phyloP scores from a whole-genome alignment of 2,888 invertebrate genomes.

The Calliopum simillimum region DNA sequence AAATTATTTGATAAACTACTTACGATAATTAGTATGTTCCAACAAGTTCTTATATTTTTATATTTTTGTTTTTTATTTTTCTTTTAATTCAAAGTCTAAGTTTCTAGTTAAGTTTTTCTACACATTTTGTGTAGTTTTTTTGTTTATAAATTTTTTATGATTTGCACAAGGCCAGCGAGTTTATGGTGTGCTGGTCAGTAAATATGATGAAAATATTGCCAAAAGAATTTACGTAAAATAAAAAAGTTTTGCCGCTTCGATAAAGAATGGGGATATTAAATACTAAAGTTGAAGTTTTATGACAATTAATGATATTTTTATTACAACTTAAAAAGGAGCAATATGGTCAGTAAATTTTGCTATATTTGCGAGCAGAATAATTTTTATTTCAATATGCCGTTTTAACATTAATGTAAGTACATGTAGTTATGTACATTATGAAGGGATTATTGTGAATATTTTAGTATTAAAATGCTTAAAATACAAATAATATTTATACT shows the following conservation, averaged over 20 bases:
- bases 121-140: background rate
- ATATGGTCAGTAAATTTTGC: no score
- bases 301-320: no score
- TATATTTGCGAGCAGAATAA: no score
- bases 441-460: no score
- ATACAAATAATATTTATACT: conserved; percentile 63
- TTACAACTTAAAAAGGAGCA: no score
- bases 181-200: conserved; percentile 39
- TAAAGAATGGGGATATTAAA: no score
- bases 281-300: no score
- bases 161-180: conserved; percentile 41
- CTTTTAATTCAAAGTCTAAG: background rate
- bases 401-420: no score
- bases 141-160: conserved; percentile 28
- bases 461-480: background rate
- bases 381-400: no score
- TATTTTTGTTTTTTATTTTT: background rate
- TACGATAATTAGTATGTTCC: background rate
- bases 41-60: background rate
- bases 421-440: no score
- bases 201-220: background rate
- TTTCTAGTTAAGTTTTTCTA: background rate
- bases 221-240: no score
- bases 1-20: conserved; percentile 11
- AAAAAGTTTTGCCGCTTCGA: no score